Evolutionary conservation across 2,113 vertebrate genomes (phyloP), one percentile per base, ranked within the genome.

Genomic region (Poeciliopsis retropinna): DNA sequence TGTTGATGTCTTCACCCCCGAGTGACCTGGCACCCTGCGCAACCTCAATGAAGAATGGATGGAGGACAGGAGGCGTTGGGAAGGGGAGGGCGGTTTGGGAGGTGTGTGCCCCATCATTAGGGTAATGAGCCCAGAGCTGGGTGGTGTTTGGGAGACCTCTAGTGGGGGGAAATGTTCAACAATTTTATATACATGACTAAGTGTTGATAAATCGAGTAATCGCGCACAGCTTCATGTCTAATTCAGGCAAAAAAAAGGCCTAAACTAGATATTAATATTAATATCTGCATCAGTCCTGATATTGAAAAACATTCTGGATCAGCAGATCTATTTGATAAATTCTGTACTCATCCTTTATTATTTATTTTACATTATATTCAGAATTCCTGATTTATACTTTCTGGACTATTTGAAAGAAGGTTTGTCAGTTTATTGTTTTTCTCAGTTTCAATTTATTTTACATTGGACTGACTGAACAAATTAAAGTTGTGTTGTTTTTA

Each of bases 1-100:
- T 83, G 87, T 81, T 89, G 82, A 88, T 76, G 87, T 83, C 87
- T 75, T 91, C 82, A 88, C 89, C 88, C 81, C 85, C 61, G 73
- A 80, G 78, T 91, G 87, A 92, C 91, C 90, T 86, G 87, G 83
- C 82, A 88, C 87, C 83, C 87, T 75, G 68, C 70, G 88, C 87
- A 85, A 80, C 87, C 86, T 87, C 74, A 22, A 69, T 83, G 85
- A 79, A 91, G 87, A 91, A 91, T 86, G 83, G 81, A 85, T 84
- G 83, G 79, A 88, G 83, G 85, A 83, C 78, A 82, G 80, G 83
- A 78, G 85, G 83, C 31, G 72, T 70, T 51, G 69, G 17, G 74
- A 57, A n/a, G 72, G 41, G 34, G 76, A 61, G 75, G 80, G 68
- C 3, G 51, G 80, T n/a, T 86, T 87, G 82, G 73, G 81, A 82